Base-by-base conservation (phyloP, 2,888 invertebrate genomes). In the Polietes domitor region DNA sequence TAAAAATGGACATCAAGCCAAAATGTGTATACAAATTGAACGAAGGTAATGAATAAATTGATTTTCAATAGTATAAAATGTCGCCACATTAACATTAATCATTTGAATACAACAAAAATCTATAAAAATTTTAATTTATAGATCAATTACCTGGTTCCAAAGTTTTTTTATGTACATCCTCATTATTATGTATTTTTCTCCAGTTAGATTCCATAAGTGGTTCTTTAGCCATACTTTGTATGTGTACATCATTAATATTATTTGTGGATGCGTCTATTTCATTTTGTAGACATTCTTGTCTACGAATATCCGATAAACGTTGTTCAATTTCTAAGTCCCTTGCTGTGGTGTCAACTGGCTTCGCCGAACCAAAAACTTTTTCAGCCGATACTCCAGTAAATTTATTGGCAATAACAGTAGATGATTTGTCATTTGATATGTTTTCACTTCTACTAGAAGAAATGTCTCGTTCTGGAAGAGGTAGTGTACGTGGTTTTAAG, bases 341-440 rank as follows among this genome's bases (percentile, higher is more conserved):
- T 63, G 97, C 96, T 73, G 97, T 95, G 1, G 98, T 99, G 91
- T 98, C 98, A 0, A 99, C 98, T 0, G 98, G 98, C 91, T 96
- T 97, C 19, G 98, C 98, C 37, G 95, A 96, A n/a, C 98, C 98
- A 91, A 98, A 98, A 87, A 98, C 98, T 79, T 96, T 96, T 65
- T 95, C 94, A 0, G 95, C 93, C 1, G 95, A 93, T 72, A 93
- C 93, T 10, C 94, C 93, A 75, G 93, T 90, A 87, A 86, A 91
- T 79, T 88, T 87, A 43, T 80, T 77, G 2, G 77, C 61, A 19
- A 75, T 85, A 17, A 71, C 84, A 53, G 86, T 2, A 47, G n/a
- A 7, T 12, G 63, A 74, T 24, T 83, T 82, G n/a, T 80, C 80
- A 5, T 77, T 50, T 7, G 70, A 43, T 61, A 80, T 70, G 26